These are phyloP conservation scores for Caloenas nicobarica DNA, from an alignment of 2,113 vertebrate species.

Conservation along the genomic window DNA sequence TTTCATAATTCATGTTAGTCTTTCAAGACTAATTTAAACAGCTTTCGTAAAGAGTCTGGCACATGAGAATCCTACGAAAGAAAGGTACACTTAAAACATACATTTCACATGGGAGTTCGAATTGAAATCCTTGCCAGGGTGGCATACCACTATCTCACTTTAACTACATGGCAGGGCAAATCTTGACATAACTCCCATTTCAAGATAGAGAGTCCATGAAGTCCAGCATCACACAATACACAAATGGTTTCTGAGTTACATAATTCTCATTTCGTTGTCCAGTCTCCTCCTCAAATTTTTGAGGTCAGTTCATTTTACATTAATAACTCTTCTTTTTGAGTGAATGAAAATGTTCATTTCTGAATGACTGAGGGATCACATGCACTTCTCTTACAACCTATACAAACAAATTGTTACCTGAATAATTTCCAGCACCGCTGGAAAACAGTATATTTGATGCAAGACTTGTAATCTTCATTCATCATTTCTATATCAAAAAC, in stretches of 20 bases:
- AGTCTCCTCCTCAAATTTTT: background rate
- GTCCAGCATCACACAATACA: background rate
- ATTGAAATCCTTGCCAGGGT: background rate
- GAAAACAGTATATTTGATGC: background rate
- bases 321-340: background rate
- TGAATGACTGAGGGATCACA: background rate
- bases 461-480: background rate
- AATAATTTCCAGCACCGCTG: background rate
- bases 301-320: background rate
- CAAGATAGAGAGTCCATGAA: background rate
- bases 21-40: background rate
- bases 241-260: background rate
- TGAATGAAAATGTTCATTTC: background rate
- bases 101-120: background rate
- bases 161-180: background rate
- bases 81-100: background rate
- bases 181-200: background rate
- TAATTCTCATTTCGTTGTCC: background rate
- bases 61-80: background rate
- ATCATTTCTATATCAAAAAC: background rate
- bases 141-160: background rate
- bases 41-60: fast-evolving
- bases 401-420: background rate
- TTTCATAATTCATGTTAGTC: background rate
- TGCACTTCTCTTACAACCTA: background rate